Base-by-base conservation (phyloP, 2,888 invertebrate genomes). In the Drepana falcataria region DNA sequence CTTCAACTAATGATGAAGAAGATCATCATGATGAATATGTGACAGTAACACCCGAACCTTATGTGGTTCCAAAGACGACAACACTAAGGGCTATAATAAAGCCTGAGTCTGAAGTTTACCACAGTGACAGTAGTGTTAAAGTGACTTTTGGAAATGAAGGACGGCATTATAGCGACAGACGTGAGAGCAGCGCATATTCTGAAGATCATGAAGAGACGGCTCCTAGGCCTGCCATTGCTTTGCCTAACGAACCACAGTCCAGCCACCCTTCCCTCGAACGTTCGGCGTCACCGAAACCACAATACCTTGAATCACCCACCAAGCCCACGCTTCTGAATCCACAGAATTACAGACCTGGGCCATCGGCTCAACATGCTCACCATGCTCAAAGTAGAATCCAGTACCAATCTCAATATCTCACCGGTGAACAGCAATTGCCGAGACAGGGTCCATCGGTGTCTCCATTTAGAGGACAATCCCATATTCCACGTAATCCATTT, bases 41-140 rank as follows among this genome's bases (percentile, higher is more conserved):
- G 0, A 89, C 91, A 21, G 92, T 92, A 2, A 92, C 93, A 4
- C 91, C 93, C 35, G 92, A 90, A 60, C 88, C 91, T 3, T 88
- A 91, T 52, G 79, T 93, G 1, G 90, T 94, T 2, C 92, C 93
- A 51, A 93, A 94, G 57, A 94, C 95, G 0, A 97, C 97, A 0
- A 97, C 97, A 0, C 81, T 96, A 53, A 91, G 97, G 73, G 95
- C 97, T 1, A 94, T 97, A 47, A 97, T 97, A 53, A 95, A 95
- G 67, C 97, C 97, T 0, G 97, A 97, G 70, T 96, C 96, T 2
- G 96, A 97, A 83, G 92, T 94, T 9, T 96, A 95, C 68, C 96
- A 96, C 68, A 95, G 95, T 59, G 94, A 95, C 60, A 95, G 95
- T 65, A 96, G 95, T 53, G 94, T 97, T 2, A 95, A 95, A 72